These are phyloP conservation scores for Antedon mediterranea DNA, from an alignment of 53 echinoderm and acorn worm species.

Conservation along the genomic window DNA sequence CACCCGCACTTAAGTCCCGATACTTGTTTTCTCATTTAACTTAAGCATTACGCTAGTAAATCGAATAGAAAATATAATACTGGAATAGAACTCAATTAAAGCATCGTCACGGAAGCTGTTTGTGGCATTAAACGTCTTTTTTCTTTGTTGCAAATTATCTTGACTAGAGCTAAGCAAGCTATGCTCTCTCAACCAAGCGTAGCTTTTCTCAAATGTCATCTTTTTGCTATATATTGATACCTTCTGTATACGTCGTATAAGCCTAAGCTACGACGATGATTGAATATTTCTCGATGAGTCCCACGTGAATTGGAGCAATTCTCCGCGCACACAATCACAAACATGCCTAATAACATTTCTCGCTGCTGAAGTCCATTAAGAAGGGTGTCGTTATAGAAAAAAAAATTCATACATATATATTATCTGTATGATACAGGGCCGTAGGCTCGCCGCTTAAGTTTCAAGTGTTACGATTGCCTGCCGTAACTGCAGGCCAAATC, in stretches of 20 bases:
- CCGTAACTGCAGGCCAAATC: background rate
- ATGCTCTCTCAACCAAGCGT: background rate
- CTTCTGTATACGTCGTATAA: background rate
- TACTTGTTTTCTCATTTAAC: constrained; percentile 1
- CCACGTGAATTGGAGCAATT: background rate
- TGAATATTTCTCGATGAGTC: background rate
- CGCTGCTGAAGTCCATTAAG: background rate
- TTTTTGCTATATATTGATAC: background rate
- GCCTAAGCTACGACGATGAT: background rate
- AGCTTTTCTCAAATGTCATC: background rate
- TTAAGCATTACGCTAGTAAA: background rate
- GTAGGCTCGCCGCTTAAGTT: background rate
- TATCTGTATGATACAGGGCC: background rate
- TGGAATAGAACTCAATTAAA: background rate
- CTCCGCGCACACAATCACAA: background rate
- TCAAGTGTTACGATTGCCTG: background rate
- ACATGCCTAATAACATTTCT: background rate
- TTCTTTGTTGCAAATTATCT: constrained; percentile 1
- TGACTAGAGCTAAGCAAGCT: background rate
- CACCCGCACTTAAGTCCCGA: background rate
- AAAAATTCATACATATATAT: background rate
- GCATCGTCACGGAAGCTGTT: constrained; percentile 1
- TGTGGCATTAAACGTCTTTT: background rate
- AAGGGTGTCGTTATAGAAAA: background rate
- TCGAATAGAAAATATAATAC: background rate